Base-by-base conservation (phyloP, 1,140 invertebrate species). In the Diachasma alloeum region DNA sequence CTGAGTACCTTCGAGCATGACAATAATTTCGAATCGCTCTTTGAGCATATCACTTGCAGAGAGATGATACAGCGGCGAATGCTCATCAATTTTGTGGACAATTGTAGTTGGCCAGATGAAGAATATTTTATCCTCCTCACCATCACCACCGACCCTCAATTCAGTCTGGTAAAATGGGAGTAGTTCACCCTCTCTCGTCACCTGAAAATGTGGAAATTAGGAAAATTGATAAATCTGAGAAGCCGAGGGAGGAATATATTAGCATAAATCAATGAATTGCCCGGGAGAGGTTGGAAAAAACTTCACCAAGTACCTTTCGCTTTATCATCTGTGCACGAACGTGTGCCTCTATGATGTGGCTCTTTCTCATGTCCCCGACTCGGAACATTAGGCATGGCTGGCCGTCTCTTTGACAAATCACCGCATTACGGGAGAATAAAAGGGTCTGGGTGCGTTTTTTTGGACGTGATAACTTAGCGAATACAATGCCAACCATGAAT, bases 321-420 rank as follows among this genome's bases (percentile, higher is more conserved):
- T 95, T 92, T 66, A 99, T 98, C 74, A 99, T 89, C 86, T 98
- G 96, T 0, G 97, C 97, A 63, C 96, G 89, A 2, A 99, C 94
- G 78, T 94, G 95, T 0, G 97, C 97, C 31, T 97, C 97, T 53
- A 99, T 98, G 68, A 99, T 97, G 87, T 99, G 98, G 22, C 97
- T 98, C 88, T 99, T 99, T 71, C 98, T 91, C 96, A 99, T 98
- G 88, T 99, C 98, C 1, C 98, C 98, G 0, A 99, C 97, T 10
- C 98, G 92, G 88, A 99, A 99, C 94, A 99, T 96, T n/a, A 99
- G 90, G 82, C 96, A 97, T 4, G 99, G 89, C 73, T 96, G 92
- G 0, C 97, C 97, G 85, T 98, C 95, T 68, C 97, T 91, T 85
- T 96, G 93, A 83, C 97, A 98, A 48, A 99, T 95, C 0, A 98